A percentile compares a stretch with the other conserved stretches of the same genome.
Evolutionary conservation across 2,113 vertebrate genomes (phyloP).

Genomic region (human): GRCh38 chr16:58820501-58821000

Average conservation of each 20-base stretch:
- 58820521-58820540: neutral
- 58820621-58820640: neutral
- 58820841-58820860: slow-evolving; percentile 11
- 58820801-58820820: neutral
- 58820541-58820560: neutral
- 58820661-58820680: slow-evolving; percentile 40
- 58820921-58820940: neutral
- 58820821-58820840: neutral
- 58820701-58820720: neutral
- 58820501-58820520: neutral
- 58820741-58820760: neutral
- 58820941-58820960: neutral
- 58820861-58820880: neutral
- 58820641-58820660: neutral
- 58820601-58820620: neutral
- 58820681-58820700: neutral
- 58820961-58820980: neutral
- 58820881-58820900: neutral
- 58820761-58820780: neutral
- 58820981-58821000: neutral
- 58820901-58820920: neutral
- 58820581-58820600: slow-evolving; percentile 7
- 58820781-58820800: neutral
- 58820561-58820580: neutral
- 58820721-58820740: neutral